Evolutionary conservation across 2,888 invertebrate species (phyloP), one percentile per base, ranked within the genome.

Genomic region (Drosophila diplacantha): DNA sequence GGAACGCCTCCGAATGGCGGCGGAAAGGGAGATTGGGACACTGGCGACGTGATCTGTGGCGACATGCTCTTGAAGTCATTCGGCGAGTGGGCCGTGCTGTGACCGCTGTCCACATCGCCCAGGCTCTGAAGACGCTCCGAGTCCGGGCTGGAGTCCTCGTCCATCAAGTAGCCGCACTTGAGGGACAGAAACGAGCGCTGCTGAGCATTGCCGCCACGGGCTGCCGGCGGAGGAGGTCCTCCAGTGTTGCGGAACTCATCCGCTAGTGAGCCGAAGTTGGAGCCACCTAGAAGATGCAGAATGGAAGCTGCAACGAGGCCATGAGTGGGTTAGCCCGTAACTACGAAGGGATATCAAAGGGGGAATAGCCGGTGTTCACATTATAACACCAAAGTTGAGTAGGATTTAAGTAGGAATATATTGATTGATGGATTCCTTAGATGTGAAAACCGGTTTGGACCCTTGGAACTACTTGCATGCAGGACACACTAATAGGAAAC

Each of bases 71-170:
- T 96, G 51, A 94, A 94, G 26, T 95, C 95, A 76, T 95, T 96
- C 43, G 96, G 96, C 0, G 96, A 96, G 87, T 96, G 96, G 46
- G 95, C 95, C 20, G 96, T 96, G 75, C 96, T 96, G 85, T 96
- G 95, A 2, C 96, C 96, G 77, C 96, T 96, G 86, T 96, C 96
- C 12, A 93, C 93, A 84, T 94, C 93, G 5, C 92, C 92, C 50
- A 92, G 86, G 86, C 89, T 95, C 81, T 95, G 93, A 74, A 95
- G 90, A 69, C 94, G 91, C 83, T 95, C 95, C 24, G 95, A 95
- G 84, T 96, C 96, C 6, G 96, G 96, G 70, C 95, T 95, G 41
- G 93, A 93, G 85, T 96, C 95, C 85, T 93, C 94, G 80, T 95
- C 93, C 75, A 93, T 90, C 32, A 94, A 89, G 85, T 94, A 93